Conservation (phyloP, 2,888 invertebrate species). For the Euplagia quadripunctaria region DNA sequence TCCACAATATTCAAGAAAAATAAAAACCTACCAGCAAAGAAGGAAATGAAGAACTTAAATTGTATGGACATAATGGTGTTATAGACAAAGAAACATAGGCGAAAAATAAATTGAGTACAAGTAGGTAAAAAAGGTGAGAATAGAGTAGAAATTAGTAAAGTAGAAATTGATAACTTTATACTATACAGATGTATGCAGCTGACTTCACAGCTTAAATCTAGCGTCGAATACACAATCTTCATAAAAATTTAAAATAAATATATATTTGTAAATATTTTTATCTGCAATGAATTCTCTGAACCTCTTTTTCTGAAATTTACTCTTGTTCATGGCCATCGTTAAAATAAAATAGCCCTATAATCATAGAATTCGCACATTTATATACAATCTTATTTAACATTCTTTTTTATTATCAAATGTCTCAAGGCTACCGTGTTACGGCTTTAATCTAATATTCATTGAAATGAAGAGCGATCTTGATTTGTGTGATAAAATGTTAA, state of each 20-base stretch:
- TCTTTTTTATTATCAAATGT: conserved; percentile 6
- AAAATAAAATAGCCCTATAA: background rate
- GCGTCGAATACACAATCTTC: background rate
- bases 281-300: background rate
- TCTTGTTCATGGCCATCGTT: background rate
- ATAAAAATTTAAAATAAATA: background rate
- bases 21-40: no score
- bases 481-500: conserved; percentile 31
- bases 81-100: no score
- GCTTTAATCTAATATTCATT: conserved; percentile 19
- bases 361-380: background rate
- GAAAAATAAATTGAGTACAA: no score
- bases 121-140: no score
- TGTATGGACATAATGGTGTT: no score
- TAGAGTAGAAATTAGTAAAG: background rate
- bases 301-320: background rate
- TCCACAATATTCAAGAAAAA: no score
- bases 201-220: no score
- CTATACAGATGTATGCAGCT: no score
- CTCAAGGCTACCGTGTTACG: conserved; percentile 37
- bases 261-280: background rate
- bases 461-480: conserved; percentile 23
- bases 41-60: no score
- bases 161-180: background rate
- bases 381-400: conserved; percentile 13